Conservation (phyloP, 2,888 invertebrate genomes). For the Scrobipalpa atriplicella region DNA sequence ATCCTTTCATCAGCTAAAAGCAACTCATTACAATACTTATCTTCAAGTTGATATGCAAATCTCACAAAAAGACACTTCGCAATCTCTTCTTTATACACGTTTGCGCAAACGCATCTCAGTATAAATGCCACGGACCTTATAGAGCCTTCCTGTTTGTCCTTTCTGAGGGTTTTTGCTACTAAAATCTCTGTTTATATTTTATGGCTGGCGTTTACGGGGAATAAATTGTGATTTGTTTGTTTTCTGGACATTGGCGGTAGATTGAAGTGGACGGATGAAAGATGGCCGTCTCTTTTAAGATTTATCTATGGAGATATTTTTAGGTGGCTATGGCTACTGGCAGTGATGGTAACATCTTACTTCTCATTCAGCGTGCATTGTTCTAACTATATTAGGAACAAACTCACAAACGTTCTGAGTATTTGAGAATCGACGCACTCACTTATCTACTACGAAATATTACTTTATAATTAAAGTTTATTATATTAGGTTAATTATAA, state of each 20-base stretch:
- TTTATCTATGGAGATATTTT: too few species aligned
- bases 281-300: too few species aligned
- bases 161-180: not conserved
- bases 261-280: not conserved
- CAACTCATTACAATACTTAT: not conserved
- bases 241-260: slow-evolving; percentile 4
- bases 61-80: too few species aligned
- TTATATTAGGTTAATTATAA: too few species aligned
- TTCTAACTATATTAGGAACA: too few species aligned
- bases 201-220: not conserved
- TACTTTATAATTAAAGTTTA: too few species aligned
- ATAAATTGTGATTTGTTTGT: slow-evolving; percentile 18
- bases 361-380: too few species aligned
- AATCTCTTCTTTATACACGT: not conserved
- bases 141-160: slow-evolving; percentile 22
- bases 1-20: not conserved
- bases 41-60: slow-evolving; percentile 4
- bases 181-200: slow-evolving; percentile 19
- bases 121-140: not conserved
- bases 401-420: too few species aligned
- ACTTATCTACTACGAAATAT: too few species aligned
- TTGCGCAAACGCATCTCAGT: not conserved
- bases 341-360: too few species aligned
- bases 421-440: too few species aligned
- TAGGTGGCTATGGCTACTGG: too few species aligned